Percentiles rank a stretch among this genome's conserved stretches.
These are phyloP conservation scores for Aphis gossypii DNA, from an alignment of 1,140 invertebrate genomes.

Conservation along the genomic window DNA sequence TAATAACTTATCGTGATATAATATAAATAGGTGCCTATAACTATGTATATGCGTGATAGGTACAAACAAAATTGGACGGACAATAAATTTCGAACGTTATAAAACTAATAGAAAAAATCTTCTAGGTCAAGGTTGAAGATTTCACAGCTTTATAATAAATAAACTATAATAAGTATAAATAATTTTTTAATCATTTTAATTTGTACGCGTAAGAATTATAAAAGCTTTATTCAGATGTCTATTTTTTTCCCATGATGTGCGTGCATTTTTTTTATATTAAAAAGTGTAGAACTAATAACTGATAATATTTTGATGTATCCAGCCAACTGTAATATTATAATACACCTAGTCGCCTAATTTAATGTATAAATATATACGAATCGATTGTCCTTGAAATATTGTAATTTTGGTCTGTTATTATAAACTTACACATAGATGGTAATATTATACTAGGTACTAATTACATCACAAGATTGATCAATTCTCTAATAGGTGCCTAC, in stretches of 20 bases:
- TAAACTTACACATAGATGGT: not conserved
- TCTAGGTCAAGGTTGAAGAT: slow-evolving; percentile 34
- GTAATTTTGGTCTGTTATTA: not conserved
- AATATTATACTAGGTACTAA: not conserved
- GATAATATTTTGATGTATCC: not conserved
- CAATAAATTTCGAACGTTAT: slow-evolving; percentile 10
- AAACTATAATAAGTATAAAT: not conserved
- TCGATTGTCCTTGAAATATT: not conserved
- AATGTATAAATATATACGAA: not conserved
- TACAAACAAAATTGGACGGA: not conserved
- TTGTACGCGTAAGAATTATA: not conserved
- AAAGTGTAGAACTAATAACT: not conserved
- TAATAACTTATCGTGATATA: slow-evolving; percentile 19
- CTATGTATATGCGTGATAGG: not conserved
- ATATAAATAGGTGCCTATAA: not conserved
- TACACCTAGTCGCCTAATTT: not conserved
- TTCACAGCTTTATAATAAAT: not conserved
- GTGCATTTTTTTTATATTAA: not conserved
- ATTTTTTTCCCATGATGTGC: not conserved
- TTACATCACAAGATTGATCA: not conserved
- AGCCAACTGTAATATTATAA: not conserved
- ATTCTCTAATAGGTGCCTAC: not conserved
- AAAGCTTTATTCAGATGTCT: not conserved
- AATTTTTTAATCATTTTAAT: not conserved
- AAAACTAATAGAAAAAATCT: slow-evolving; percentile 21